These are phyloP conservation scores for Pyrrhia umbra DNA, from an alignment of 2,888 invertebrate species.

Conservation along the genomic window DNA sequence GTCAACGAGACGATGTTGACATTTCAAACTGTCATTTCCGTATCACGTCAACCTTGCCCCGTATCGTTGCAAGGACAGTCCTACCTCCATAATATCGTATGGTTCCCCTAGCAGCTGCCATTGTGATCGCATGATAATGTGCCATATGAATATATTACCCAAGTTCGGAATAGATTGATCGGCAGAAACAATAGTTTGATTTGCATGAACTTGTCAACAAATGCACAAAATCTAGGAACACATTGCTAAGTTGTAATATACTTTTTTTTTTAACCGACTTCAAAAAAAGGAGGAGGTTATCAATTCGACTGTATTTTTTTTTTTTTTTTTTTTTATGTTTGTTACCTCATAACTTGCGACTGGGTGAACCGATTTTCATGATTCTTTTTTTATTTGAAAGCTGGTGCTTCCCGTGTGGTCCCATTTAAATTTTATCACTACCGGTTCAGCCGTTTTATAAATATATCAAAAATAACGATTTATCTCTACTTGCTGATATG, in stretches of 20 bases:
- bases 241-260: neutral
- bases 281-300: too few species aligned
- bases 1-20: constrained; percentile 24
- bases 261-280: too few species aligned
- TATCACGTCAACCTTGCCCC: constrained; percentile 46
- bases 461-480: too few species aligned
- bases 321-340: too few species aligned
- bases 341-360: too few species aligned
- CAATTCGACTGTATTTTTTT: too few species aligned
- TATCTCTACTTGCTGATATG: too few species aligned
- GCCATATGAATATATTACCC: constrained; percentile 37
- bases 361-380: too few species aligned
- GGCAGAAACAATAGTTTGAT: constrained; percentile 14
- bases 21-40: constrained; percentile 50
- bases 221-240: neutral
- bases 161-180: constrained; percentile 21
- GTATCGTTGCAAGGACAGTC: constrained; percentile 50
- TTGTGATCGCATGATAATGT: constrained; percentile 56
- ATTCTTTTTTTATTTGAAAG: too few species aligned
- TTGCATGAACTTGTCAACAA: constrained; percentile 10
- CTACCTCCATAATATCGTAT: constrained; percentile 51
- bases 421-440: too few species aligned
- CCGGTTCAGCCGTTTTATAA: too few species aligned
- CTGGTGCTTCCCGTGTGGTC: too few species aligned
- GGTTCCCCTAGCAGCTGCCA: constrained; percentile 33